A percentile compares a stretch with the other conserved stretches of the same genome.
Conservation (phyloP, 2,888 invertebrate genomes). For the Drosophila ezoana region DNA sequence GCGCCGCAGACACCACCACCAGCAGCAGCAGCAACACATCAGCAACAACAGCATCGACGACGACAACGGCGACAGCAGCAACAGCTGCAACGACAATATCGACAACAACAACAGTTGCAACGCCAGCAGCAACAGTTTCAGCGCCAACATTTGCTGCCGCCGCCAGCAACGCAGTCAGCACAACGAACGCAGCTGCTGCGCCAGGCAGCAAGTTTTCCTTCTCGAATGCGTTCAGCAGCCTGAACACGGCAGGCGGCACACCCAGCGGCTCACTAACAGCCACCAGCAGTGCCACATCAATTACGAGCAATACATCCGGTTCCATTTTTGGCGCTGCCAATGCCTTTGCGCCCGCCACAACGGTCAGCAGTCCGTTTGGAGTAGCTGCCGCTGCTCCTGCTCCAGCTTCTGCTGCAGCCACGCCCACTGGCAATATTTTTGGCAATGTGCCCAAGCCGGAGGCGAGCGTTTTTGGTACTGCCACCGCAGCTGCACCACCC, state of each 20-base stretch:
- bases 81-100: slow-evolving; percentile 10
- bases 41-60: slow-evolving; percentile 9
- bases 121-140: slow-evolving; percentile 7
- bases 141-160: slow-evolving; percentile 14
- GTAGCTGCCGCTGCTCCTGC: slow-evolving; percentile 11
- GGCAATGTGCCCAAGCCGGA: slow-evolving; percentile 82
- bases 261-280: slow-evolving; percentile 33
- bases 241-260: slow-evolving; percentile 39
- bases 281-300: slow-evolving; percentile 29
- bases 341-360: slow-evolving; percentile 24
- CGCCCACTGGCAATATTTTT: slow-evolving; percentile 70
- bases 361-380: slow-evolving; percentile 26
- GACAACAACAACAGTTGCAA: slow-evolving; percentile 10
- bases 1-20: neutral
- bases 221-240: slow-evolving; percentile 57
- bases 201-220: slow-evolving; percentile 65
- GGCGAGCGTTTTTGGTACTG: slow-evolving; percentile 71
- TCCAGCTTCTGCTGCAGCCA: neutral
- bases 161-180: neutral
- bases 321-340: slow-evolving; percentile 40
- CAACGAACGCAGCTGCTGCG: slow-evolving; percentile 13
- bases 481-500: slow-evolving; percentile 45
- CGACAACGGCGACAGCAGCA: slow-evolving; percentile 13
- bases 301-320: slow-evolving; percentile 12
- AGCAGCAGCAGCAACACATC: slow-evolving; percentile 9